phyloP scores from a whole-genome alignment of 2,797 vertebrate species.

The Centropyge bicolor region DNA sequence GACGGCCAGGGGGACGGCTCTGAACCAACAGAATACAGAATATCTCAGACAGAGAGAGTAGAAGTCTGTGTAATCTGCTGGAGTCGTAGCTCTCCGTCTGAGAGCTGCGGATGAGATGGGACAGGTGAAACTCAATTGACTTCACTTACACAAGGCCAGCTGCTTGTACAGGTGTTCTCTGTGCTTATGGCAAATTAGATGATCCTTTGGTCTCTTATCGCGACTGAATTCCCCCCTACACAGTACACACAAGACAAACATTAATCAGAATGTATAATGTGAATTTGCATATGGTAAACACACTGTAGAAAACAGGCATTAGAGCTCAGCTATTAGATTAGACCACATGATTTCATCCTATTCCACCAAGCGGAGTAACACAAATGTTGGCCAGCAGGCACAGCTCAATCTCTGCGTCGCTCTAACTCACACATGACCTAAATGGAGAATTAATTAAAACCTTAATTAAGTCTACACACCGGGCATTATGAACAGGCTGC shows the following conservation, averaged over 20 bases:
- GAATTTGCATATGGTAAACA: constrained; percentile 33
- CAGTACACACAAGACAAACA: constrained; percentile 2
- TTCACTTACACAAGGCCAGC: constrained; percentile 45
- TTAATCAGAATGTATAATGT: constrained; percentile 40
- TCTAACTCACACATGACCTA: constrained; percentile 64
- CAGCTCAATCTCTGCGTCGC: constrained; percentile 28
- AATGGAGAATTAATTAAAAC: constrained; percentile 69
- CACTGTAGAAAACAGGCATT: constrained; percentile 6
- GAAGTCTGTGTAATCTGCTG: constrained; percentile 37
- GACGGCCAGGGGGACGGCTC: constrained; percentile 52
- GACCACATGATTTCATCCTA: constrained; percentile 8
- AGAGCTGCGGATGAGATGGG: constrained; percentile 45
- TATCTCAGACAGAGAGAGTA: constrained; percentile 3
- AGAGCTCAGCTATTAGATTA: neutral
- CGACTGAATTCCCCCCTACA: neutral
- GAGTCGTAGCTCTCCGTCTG: constrained; percentile 42
- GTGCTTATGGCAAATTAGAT: constrained; percentile 30
- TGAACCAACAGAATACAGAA: constrained; percentile 53
- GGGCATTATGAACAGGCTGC: constrained; percentile 35
- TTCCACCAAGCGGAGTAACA: constrained; percentile 13
- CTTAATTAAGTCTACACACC: constrained; percentile 67
- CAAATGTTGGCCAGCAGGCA: constrained; percentile 41
- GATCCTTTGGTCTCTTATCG: constrained; percentile 17
- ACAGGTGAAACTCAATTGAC: constrained; percentile 55
- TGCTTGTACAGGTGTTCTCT: constrained; percentile 50